Conservation (phyloP, 1,140 invertebrate genomes). For the Solenopsis fugax region DNA sequence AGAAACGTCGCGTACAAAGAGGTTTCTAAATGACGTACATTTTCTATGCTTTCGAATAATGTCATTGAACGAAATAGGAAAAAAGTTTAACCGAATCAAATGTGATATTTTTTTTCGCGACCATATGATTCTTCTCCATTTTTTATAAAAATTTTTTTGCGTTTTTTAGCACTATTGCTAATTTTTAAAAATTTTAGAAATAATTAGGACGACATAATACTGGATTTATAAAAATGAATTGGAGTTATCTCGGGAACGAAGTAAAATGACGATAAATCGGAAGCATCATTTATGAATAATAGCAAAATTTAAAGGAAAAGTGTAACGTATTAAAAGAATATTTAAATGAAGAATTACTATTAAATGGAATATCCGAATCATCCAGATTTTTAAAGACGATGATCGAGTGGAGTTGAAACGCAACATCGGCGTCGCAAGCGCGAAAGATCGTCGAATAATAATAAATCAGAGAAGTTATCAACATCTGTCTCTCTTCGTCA, state of each 20-base stretch:
- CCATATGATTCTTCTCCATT: slow-evolving; percentile 69
- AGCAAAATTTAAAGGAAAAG: neutral
- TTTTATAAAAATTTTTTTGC: slow-evolving; percentile 48
- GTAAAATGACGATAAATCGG: neutral
- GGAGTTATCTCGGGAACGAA: neutral
- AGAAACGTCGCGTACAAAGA: slow-evolving; percentile 22
- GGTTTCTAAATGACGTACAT: slow-evolving; percentile 33
- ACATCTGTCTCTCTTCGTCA: slow-evolving; percentile 64
- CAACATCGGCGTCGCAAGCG: slow-evolving; percentile 27
- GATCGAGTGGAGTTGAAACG: slow-evolving; percentile 36
- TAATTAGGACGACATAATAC: neutral
- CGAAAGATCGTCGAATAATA: slow-evolving; percentile 56
- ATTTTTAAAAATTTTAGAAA: neutral
- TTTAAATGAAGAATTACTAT: neutral
- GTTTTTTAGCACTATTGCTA: neutral
- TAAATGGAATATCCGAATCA: slow-evolving; percentile 24
- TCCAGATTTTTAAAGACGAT: slow-evolving; percentile 47
- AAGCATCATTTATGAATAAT: neutral
- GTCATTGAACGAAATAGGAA: slow-evolving; percentile 69
- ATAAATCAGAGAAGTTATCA: slow-evolving; percentile 63
- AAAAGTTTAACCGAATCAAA: slow-evolving; percentile 73
- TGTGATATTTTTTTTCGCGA: slow-evolving; percentile 62
- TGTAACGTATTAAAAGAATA: neutral
- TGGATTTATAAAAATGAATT: neutral
- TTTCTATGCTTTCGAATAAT: slow-evolving; percentile 68